Conservation (phyloP, 2,888 invertebrate genomes). For the Fabriciana adippe region DNA sequence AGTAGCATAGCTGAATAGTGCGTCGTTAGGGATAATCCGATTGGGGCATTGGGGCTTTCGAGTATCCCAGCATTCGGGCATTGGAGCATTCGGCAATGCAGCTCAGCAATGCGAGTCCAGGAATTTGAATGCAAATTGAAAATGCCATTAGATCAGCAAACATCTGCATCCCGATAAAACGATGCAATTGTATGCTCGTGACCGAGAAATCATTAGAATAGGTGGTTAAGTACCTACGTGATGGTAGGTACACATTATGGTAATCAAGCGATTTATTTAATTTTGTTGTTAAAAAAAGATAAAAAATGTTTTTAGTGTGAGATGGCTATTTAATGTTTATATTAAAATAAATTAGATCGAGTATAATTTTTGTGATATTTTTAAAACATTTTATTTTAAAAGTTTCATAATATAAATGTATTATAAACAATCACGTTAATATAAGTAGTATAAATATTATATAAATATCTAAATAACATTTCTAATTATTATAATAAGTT, state of each 20-base stretch:
- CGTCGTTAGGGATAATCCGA: conserved; percentile 78
- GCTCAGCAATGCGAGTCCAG: conserved; percentile 61
- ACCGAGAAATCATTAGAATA: conserved; percentile 48
- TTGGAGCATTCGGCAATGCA: conserved; percentile 52
- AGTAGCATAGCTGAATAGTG: conserved; percentile 62
- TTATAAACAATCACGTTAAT: no score
- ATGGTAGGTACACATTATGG: conserved; percentile 5
- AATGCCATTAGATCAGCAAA: conserved; percentile 78
- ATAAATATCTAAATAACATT: no score
- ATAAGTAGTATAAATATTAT: no score
- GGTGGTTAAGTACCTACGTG: background rate
- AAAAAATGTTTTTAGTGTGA: no score
- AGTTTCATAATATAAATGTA: no score
- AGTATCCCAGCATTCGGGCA: conserved; percentile 53
- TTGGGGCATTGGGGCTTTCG: conserved; percentile 68
- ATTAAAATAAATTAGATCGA: no score
- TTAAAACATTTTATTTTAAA: no score
- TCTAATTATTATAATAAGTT: no score
- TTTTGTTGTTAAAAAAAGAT: background rate
- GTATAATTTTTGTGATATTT: no score
- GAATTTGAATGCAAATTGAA: conserved; percentile 79
- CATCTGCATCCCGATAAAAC: conserved; percentile 65
- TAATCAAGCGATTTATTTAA: conserved; percentile 9
- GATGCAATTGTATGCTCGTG: conserved; percentile 54
- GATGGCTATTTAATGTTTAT: no score